Base-by-base conservation (phyloP, 2,797 vertebrate genomes). In the Sphenodon punctatus region DNA sequence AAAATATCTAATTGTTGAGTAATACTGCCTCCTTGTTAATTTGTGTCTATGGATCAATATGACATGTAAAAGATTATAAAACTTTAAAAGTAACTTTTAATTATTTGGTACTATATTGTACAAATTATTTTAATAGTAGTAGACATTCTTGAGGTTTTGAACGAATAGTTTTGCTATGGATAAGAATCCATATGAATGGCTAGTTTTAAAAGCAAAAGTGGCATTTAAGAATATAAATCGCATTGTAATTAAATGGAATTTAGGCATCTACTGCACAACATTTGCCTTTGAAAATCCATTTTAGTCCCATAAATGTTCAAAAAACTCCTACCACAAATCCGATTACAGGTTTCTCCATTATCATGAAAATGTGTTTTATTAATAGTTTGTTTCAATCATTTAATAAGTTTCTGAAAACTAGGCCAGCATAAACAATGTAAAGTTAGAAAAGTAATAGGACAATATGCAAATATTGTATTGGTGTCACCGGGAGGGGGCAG, bases 11-110 rank as follows among this genome's bases (percentile, higher is more conserved):
- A 45, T 80, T 23, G 16, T 17, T 87, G 36, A 72, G 13, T 78
- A 71, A n/a, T 60, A 32, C 36, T 64, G 45, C 81, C 67, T 72
- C 38, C 68, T 83, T 82, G 39, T 72, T 32, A n/a, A n/a, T 51
- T 86, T 76, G 41, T 67, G 49, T 90, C 65, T 45, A 20, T 75
- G 78, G 74, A 78, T 84, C 70, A 48, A 90, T 82, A 64, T 34
- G n/a, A 14, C 17, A 55, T 30, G 34, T 6, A 41, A 27, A 60
- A 30, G 22, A 23, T n/a, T 34, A 63, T 41, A 81, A 36, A 34
- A 68, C 30, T 78, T 90, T 77, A 77, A 42, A 23, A 82, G 41
- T 80, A 76, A 71, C 80, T 72, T 48, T 49, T 27, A 30, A 65
- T 32, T 45, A 45, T 71, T 58, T 71, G 25, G 25, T 17, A 39